These are phyloP conservation scores for Baryphthengus martii DNA, from an alignment of 2,113 vertebrate species.

Conservation along the genomic window DNA sequence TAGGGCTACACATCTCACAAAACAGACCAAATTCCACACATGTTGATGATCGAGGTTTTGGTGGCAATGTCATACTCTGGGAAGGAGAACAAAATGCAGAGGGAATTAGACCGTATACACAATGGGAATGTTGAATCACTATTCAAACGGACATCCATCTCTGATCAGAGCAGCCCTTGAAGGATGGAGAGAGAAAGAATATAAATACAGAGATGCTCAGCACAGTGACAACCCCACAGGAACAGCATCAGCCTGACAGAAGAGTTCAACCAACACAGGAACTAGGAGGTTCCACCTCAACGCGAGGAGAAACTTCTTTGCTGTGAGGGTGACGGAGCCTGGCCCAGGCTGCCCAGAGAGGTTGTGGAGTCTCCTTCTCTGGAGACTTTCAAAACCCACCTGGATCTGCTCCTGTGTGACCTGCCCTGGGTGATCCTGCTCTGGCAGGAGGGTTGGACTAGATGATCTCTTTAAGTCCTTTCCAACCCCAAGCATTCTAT, in stretches of 20 bases:
- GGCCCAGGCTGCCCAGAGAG: no score
- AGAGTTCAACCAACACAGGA: not conserved
- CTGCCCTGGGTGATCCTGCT: no score
- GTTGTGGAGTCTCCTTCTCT: no score
- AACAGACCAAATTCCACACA: not conserved
- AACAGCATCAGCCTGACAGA: not conserved
- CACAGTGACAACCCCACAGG: not conserved
- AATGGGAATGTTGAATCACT: rapidly evolving
- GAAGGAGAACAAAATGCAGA: not conserved
- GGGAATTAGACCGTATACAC: not conserved
- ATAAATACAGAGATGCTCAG: not conserved
- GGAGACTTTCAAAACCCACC: no score
- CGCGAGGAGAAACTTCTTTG: no score
- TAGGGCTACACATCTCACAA: not conserved
- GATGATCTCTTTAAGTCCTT: no score
- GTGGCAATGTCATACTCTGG: not conserved
- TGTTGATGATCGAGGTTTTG: not conserved
- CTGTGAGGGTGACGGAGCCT: no score
- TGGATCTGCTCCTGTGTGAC: no score
- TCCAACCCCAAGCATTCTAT: no score
- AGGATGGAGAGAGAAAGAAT: not conserved
- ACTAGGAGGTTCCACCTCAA: no score
- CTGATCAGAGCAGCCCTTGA: not conserved
- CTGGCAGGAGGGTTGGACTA: no score
- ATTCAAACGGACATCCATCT: not conserved